Evolutionary conservation across 2,797 vertebrate species (phyloP).

Genomic region (Echiichthys vipera): DNA sequence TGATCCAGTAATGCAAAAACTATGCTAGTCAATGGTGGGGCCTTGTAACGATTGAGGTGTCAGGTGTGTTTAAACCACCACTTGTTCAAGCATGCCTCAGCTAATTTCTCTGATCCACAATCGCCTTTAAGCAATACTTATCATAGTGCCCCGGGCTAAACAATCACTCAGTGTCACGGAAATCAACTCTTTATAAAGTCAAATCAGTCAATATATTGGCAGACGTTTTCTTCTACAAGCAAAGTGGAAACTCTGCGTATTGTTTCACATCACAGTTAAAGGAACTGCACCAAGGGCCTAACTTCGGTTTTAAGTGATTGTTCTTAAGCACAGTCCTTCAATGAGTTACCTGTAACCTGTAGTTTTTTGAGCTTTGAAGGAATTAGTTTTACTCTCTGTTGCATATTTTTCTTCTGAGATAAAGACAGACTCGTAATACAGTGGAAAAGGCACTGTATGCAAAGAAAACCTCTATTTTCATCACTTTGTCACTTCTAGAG

Average conservation of each 20-base stretch:
- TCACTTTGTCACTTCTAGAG: slow-evolving; percentile 6
- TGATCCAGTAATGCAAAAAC: slow-evolving; percentile 80
- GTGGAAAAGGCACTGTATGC: not conserved
- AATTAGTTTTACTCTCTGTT: not conserved
- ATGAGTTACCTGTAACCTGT: not conserved
- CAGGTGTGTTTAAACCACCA: slow-evolving; percentile 45
- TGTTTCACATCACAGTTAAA: not conserved
- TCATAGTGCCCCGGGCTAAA: slow-evolving; percentile 26
- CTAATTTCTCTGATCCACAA: slow-evolving; percentile 52
- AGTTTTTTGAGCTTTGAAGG: slow-evolving; percentile 4
- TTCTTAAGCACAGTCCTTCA: slow-evolving; percentile 52
- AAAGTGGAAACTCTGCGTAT: slow-evolving; percentile 10
- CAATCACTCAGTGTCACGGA: slow-evolving; percentile 30
- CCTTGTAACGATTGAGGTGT: slow-evolving; percentile 52
- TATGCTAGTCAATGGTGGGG: slow-evolving; percentile 63
- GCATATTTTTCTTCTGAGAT: not conserved
- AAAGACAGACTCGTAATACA: slow-evolving; percentile 6
- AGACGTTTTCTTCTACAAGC: not conserved
- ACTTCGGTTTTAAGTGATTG: slow-evolving; percentile 14
- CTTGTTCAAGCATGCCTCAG: slow-evolving; percentile 61
- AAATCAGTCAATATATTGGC: slow-evolving; percentile 9
- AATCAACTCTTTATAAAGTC: slow-evolving; percentile 25
- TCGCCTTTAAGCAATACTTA: slow-evolving; percentile 74
- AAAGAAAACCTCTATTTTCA: not conserved
- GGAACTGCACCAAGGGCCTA: slow-evolving; percentile 28